Evolutionary conservation across 2,888 invertebrate genomes (phyloP).

Genomic region (Acrocyrtus sp.): DNA sequence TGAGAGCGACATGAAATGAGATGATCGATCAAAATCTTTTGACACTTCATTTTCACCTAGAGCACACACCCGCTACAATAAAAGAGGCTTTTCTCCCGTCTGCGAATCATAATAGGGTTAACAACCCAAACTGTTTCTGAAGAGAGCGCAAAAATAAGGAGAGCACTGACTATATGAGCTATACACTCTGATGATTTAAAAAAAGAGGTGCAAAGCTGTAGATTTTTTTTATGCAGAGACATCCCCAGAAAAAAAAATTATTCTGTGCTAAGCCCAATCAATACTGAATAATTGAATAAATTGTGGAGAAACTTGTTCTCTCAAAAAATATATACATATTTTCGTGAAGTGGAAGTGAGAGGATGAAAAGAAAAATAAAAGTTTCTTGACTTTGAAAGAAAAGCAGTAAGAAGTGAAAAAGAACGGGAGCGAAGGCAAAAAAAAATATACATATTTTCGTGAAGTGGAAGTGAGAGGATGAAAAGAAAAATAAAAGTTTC

Average conservation of each 20-base stretch:
- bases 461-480: not conserved
- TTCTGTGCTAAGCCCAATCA: constrained; percentile 17
- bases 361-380: constrained; percentile 14
- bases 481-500: constrained; percentile 21
- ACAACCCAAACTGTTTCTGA: too few relatives aligned
- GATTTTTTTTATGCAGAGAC: not conserved
- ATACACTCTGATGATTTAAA: too few relatives aligned
- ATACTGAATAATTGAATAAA: constrained; percentile 49
- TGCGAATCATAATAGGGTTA: not conserved
- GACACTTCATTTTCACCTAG: constrained; percentile 46
- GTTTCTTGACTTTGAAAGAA: constrained; percentile 42
- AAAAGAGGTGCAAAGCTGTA: not conserved
- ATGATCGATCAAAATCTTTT: constrained; percentile 51
- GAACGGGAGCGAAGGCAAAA: not conserved
- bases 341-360: not conserved
- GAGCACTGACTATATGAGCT: too few relatives aligned
- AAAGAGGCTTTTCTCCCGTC: not conserved
- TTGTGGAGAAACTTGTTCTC: constrained; percentile 10
- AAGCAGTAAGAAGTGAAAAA: not conserved
- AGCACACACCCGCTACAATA: too few relatives aligned
- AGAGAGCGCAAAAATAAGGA: too few relatives aligned
- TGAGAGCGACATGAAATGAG: too few relatives aligned
- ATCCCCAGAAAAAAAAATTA: not conserved
- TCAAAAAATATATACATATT: not conserved
- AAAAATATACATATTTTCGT: too few relatives aligned